These are phyloP conservation scores for Hesperia comma DNA, from an alignment of 2,888 invertebrate species.

Conservation along the genomic window DNA sequence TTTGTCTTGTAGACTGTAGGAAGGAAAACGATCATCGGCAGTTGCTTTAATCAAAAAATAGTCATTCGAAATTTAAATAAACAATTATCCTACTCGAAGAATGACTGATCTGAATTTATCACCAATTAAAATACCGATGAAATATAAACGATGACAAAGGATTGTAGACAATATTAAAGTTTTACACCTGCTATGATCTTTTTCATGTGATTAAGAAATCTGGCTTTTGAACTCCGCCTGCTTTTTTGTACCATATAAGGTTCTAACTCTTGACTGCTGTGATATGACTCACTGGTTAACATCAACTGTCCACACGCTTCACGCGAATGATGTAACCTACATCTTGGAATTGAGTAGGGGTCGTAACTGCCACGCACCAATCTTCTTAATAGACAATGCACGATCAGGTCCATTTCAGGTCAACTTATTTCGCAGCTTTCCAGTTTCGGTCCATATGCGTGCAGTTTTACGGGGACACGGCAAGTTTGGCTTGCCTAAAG, in stretches of 20 bases:
- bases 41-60: too few relatives aligned
- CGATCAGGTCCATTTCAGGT: conserved; percentile 65
- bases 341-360: conserved; percentile 60
- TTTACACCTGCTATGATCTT: too few relatives aligned
- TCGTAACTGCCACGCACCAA: conserved; percentile 59
- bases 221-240: neutral
- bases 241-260: conserved; percentile 15
- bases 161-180: too few relatives aligned
- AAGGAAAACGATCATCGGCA: too few relatives aligned
- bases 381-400: conserved; percentile 72
- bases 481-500: too few relatives aligned
- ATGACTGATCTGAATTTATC: too few relatives aligned
- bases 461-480: too few relatives aligned
- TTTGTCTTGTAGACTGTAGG: too few relatives aligned
- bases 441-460: conserved; percentile 53
- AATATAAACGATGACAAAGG: too few relatives aligned
- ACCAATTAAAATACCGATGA: too few relatives aligned
- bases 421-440: conserved; percentile 63
- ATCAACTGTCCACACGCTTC: conserved; percentile 49
- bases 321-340: conserved; percentile 64
- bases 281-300: conserved; percentile 38
- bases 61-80: too few relatives aligned
- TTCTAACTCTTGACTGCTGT: conserved; percentile 15
- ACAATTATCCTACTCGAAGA: too few relatives aligned
- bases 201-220: neutral